Evolutionary conservation across 2,888 invertebrate species (phyloP), one percentile per base, ranked within the genome.

Genomic region (Cerastis leucographa): DNA sequence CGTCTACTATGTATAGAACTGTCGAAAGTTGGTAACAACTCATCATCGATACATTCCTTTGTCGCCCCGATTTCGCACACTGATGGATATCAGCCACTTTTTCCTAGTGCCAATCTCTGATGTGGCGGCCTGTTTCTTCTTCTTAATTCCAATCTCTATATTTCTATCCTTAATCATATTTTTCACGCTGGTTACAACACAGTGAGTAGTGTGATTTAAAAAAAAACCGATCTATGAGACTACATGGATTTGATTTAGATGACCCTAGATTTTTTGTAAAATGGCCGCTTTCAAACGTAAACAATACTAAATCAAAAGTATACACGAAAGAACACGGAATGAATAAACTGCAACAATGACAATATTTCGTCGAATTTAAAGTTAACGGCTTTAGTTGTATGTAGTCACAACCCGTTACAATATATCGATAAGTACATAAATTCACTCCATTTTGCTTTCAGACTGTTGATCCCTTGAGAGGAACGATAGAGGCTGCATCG

Each of bases 391-490:
- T 54, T 22, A 6, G 22, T 35, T 46, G 9, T 22, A 40, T 11
- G 8, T 75, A 44, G 17, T 35, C 11, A 71, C n/a, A 35, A 14
- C 46, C 29, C 44, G 54, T 44, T 14, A 25, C 7, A 79, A 62
- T 71, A 40, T 80, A 29, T 80, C 40, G 25, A 64, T 54, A 72
- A 29, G 25, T 46, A 42, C 29, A 69, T 69, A 71, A 76, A 78
- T 83, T 68, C 72, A 61, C 42, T 69, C 0, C 2, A 56, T 74
- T 79, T 73, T 70, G 5, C 84, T 62, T 62, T 46, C 44, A 79
- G 56, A 67, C 49, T 64, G 54, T 46, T 64, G 56, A 69, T 74
- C 67, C 42, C 74, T 42, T 25, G 42, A 78, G 73, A 59, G n/a
- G 4, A 4, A 8, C n/a, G 44, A 71, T 35, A 22, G 62, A 74